A percentile compares a stretch with the other conserved stretches of the same genome.
Evolutionary conservation across 1,140 invertebrate species (phyloP).

Genomic region (Pseudomyrmex concolor): DNA sequence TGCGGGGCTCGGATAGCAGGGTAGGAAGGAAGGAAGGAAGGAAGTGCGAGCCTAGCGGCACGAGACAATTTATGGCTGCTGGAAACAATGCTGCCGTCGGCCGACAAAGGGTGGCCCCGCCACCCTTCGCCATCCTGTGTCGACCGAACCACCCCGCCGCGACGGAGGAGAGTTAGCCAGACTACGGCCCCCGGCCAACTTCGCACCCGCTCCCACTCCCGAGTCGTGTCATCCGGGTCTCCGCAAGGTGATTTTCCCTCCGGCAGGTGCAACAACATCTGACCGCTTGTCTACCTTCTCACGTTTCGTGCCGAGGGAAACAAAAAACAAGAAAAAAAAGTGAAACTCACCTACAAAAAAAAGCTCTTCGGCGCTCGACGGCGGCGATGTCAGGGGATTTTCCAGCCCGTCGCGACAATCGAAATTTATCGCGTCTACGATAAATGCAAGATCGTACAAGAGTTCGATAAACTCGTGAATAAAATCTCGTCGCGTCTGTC

Average conservation of each 20-base stretch:
- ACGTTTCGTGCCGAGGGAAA: slow-evolving; percentile 32
- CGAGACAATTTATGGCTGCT: slow-evolving; percentile 77
- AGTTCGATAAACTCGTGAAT: slow-evolving; percentile 25
- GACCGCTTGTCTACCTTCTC: slow-evolving; percentile 56
- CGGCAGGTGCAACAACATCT: slow-evolving; percentile 49
- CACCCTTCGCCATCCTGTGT: slow-evolving; percentile 9
- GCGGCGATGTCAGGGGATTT: slow-evolving; percentile 14
- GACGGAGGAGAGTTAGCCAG: slow-evolving; percentile 69
- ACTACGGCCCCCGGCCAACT: slow-evolving; percentile 61
- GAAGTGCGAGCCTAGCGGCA: slow-evolving; percentile 71
- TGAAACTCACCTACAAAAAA: no score
- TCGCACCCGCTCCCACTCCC: slow-evolving; percentile 41
- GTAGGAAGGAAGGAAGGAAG: slow-evolving; percentile 69
- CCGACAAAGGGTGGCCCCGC: slow-evolving; percentile 69
- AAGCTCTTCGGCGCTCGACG: not conserved
- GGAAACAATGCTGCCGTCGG: slow-evolving; percentile 76
- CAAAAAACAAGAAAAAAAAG: not conserved
- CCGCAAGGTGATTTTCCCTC: slow-evolving; percentile 45
- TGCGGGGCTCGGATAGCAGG: slow-evolving; percentile 27
- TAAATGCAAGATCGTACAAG: slow-evolving; percentile 3
- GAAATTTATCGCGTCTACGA: slow-evolving; percentile 49
- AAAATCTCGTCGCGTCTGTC: slow-evolving; percentile 4
- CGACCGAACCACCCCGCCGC: slow-evolving; percentile 30
- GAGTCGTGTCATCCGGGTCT: slow-evolving; percentile 36
- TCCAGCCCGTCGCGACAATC: slow-evolving; percentile 38